Percentiles rank a stretch among this genome's conserved stretches.
phyloP scores from a whole-genome alignment of 2,797 vertebrate genomes.

The Lepus oiostolus region DNA sequence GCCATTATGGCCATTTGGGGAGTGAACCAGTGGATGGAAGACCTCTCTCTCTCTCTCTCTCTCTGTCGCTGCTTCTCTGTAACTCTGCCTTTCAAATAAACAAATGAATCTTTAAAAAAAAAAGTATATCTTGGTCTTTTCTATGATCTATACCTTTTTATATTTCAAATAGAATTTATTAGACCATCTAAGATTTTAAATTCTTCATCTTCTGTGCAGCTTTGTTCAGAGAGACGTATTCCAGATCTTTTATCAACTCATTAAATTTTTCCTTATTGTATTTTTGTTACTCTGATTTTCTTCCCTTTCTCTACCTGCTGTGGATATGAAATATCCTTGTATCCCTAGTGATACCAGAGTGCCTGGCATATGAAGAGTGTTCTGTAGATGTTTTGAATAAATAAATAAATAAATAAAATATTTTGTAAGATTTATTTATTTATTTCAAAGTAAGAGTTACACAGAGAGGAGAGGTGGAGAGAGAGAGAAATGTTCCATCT shows the following conservation, averaged over 20 bases:
- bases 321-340: neutral
- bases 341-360: neutral
- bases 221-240: constrained; percentile 31
- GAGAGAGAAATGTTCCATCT: too few relatives aligned
- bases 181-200: neutral
- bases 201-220: neutral
- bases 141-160: neutral
- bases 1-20: too few relatives aligned
- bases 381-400: constrained; percentile 27
- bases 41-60: too few relatives aligned
- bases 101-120: too few relatives aligned
- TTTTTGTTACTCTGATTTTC: neutral
- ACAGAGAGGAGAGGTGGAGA: too few relatives aligned
- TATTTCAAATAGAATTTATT: constrained; percentile 38
- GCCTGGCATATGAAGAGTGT: neutral
- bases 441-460: too few relatives aligned
- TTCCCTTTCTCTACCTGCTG: neutral
- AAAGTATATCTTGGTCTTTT: neutral
- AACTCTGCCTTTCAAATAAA: too few relatives aligned
- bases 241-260: neutral
- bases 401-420: neutral
- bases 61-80: too few relatives aligned
- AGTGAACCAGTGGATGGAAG: too few relatives aligned
- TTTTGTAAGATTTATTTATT: neutral
- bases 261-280: neutral